Conservation (phyloP, 2,113 vertebrate genomes). For the Porphyrio hochstetteri region DNA sequence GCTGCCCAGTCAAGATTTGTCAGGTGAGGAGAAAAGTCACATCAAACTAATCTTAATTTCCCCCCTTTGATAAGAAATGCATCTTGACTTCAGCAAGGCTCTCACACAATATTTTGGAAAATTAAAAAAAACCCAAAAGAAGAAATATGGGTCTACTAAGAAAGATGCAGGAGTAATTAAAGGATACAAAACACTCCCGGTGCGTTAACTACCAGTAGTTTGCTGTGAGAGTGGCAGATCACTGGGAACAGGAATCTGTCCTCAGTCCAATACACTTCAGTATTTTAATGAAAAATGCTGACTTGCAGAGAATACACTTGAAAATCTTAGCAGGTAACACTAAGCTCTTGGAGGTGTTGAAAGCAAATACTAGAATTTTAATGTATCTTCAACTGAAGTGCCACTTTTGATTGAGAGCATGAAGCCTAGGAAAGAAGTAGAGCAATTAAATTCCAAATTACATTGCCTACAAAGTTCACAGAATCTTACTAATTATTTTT, state of each 20-base stretch:
- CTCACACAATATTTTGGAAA: not conserved
- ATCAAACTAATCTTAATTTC: not conserved
- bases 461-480: not conserved
- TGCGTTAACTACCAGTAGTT: not conserved
- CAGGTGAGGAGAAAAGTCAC: fast-evolving
- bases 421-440: not conserved
- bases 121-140: not conserved
- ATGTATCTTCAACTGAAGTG: not conserved
- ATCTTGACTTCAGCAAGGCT: not conserved
- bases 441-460: not conserved
- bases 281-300: not conserved
- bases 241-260: not conserved
- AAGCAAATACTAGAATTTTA: not conserved
- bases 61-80: not conserved
- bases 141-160: not conserved
- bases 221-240: not conserved
- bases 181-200: not conserved
- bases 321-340: not conserved
- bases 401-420: not conserved
- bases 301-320: not conserved
- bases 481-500: not conserved
- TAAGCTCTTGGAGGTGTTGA: not conserved
- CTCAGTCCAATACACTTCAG: not conserved
- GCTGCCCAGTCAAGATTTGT: not conserved
- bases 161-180: not conserved